Evolutionary conservation across 2,888 invertebrate genomes (phyloP).

Genomic region (Corythucha ciliata): DNA sequence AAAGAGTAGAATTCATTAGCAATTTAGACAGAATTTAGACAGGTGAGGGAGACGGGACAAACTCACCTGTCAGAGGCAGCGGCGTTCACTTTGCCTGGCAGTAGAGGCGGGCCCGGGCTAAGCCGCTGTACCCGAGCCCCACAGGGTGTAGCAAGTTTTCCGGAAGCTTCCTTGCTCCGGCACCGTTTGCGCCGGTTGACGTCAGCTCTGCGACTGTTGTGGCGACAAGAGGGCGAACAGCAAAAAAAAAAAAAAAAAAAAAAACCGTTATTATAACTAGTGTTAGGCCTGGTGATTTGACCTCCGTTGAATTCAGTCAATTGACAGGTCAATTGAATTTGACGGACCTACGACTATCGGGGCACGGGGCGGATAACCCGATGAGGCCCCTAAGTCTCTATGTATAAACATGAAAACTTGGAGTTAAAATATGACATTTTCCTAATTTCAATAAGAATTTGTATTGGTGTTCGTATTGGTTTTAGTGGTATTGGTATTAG

Average conservation of each 20-base stretch:
- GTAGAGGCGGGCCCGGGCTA: conserved; percentile 59
- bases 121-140: conserved; percentile 71
- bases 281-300: too few species aligned
- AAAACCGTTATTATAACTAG: not conserved
- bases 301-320: too few species aligned
- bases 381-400: too few species aligned
- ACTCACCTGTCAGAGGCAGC: conserved; percentile 47
- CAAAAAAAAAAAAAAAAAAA: conserved; percentile 8
- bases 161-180: conserved; percentile 51
- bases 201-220: conserved; percentile 56
- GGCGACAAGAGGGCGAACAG: conserved; percentile 5
- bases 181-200: conserved; percentile 64
- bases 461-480: too few species aligned
- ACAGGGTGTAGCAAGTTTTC: conserved; percentile 95
- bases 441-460: too few species aligned
- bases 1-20: not conserved
- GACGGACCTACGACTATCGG: too few species aligned
- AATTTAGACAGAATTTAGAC: not conserved
- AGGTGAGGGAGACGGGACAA: too few species aligned
- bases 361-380: too few species aligned
- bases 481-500: too few species aligned
- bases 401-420: too few species aligned
- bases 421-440: too few species aligned
- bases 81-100: conserved; percentile 60
- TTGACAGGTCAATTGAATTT: too few species aligned